phyloP scores from a whole-genome alignment of 1,140 invertebrate genomes.

The Camponotus vicinus region DNA sequence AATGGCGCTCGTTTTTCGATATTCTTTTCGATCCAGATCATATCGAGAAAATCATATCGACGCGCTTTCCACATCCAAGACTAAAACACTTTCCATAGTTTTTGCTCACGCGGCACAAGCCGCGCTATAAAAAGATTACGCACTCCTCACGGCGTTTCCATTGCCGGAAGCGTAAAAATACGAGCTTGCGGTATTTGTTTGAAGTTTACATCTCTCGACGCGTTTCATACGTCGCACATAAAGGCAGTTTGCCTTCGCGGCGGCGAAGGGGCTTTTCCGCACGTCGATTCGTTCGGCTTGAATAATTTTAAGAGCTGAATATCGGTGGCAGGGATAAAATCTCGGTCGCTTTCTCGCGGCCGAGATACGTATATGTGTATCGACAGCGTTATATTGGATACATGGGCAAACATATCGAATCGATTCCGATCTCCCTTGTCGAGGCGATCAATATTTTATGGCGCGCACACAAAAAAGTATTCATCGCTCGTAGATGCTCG shows the following conservation, averaged over 20 bases:
- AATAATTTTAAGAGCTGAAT: constrained; percentile 42
- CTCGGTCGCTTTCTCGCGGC: constrained; percentile 28
- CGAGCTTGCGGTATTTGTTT: constrained; percentile 27
- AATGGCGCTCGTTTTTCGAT: constrained; percentile 31
- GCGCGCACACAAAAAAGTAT: constrained; percentile 17
- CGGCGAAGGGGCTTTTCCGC: background rate
- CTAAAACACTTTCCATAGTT: constrained; percentile 6
- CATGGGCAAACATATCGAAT: background rate
- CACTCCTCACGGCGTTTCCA: background rate
- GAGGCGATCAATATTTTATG: constrained; percentile 38
- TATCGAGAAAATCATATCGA: background rate
- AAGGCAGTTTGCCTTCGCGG: constrained; percentile 5
- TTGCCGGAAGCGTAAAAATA: constrained; percentile 11
- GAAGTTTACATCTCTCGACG: background rate
- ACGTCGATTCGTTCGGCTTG: constrained; percentile 2
- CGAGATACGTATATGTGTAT: background rate
- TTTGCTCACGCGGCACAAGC: background rate
- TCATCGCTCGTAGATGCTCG: background rate
- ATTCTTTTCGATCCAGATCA: constrained; percentile 30
- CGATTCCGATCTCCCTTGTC: constrained; percentile 23
- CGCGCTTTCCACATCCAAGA: background rate
- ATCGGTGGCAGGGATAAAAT: constrained; percentile 1
- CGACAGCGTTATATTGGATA: constrained; percentile 16
- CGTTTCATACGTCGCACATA: background rate
- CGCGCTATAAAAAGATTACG: constrained; percentile 39